Evolutionary conservation across 2,113 vertebrate species (phyloP).

Genomic region (Lycaon pictus): DNA sequence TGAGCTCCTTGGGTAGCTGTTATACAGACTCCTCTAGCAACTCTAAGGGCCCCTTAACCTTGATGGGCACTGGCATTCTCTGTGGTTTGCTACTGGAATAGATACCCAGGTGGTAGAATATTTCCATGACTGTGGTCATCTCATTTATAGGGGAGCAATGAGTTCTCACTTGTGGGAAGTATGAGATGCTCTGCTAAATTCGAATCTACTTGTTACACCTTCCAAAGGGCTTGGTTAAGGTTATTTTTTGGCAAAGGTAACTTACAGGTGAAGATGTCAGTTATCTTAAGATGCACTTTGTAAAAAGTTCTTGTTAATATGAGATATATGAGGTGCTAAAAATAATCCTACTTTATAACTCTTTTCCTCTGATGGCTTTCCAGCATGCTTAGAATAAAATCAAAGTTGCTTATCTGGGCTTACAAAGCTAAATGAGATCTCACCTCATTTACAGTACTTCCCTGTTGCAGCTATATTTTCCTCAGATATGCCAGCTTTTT

Average conservation of each 20-base stretch:
- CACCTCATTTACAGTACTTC: background rate
- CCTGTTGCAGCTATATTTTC: background rate
- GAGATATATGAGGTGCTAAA: background rate
- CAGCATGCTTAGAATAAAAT: conserved; percentile 7
- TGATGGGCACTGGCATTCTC: background rate
- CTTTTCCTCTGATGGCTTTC: background rate
- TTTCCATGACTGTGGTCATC: conserved; percentile 8
- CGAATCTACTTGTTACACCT: background rate
- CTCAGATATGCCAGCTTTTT: background rate
- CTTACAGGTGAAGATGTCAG: background rate
- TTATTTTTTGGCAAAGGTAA: conserved; percentile 36
- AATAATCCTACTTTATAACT: conserved; percentile 1
- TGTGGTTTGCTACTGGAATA: conserved; percentile 33
- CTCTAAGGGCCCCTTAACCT: background rate
- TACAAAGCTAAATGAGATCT: background rate
- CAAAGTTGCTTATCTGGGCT: conserved; percentile 1
- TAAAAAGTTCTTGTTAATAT: background rate
- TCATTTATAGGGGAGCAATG: background rate
- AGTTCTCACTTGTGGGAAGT: background rate
- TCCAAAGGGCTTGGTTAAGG: background rate
- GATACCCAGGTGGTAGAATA: background rate
- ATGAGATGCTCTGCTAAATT: background rate
- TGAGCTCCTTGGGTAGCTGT: background rate
- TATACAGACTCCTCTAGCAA: background rate
- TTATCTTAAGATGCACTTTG: background rate